These are phyloP conservation scores for Delia radicum DNA, from an alignment of 1,140 invertebrate genomes.

Conservation along the genomic window DNA sequence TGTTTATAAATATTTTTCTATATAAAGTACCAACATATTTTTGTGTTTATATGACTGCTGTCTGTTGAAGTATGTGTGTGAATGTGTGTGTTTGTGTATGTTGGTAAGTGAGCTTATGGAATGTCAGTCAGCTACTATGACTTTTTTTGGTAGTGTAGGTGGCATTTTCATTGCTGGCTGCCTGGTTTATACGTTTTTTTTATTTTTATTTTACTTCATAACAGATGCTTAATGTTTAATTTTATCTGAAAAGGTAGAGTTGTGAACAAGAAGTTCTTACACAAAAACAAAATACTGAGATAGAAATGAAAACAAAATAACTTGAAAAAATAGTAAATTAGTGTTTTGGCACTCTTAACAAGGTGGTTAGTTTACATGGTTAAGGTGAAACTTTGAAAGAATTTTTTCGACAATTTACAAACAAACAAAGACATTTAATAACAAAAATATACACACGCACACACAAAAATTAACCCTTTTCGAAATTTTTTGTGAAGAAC, in stretches of 20 bases:
- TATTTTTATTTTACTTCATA: background rate
- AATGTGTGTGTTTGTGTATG: background rate
- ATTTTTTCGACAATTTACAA: background rate
- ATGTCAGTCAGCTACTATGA: background rate
- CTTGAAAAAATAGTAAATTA: conserved; percentile 48
- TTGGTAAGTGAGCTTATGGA: background rate
- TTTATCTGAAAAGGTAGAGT: background rate
- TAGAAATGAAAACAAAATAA: conserved; percentile 1
- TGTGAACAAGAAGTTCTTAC: conserved; percentile 1
- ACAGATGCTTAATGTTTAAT: conserved; percentile 1
- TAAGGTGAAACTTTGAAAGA: background rate
- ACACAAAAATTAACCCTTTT: background rate
- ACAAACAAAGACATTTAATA: background rate
- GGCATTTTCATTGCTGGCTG: background rate
- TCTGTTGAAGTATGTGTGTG: background rate
- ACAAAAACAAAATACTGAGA: background rate
- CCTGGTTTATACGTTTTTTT: background rate
- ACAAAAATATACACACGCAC: background rate
- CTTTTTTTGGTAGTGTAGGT: background rate
- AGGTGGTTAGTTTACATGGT: conserved; percentile 1
- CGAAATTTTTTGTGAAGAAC: no score
- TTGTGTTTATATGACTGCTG: background rate
- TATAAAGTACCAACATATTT: background rate
- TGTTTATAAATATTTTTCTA: background rate
- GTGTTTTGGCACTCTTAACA: conserved; percentile 53